Evolutionary conservation across 2,797 vertebrate genomes (phyloP).

Genomic region (Sebastiscus albofasciatus): DNA sequence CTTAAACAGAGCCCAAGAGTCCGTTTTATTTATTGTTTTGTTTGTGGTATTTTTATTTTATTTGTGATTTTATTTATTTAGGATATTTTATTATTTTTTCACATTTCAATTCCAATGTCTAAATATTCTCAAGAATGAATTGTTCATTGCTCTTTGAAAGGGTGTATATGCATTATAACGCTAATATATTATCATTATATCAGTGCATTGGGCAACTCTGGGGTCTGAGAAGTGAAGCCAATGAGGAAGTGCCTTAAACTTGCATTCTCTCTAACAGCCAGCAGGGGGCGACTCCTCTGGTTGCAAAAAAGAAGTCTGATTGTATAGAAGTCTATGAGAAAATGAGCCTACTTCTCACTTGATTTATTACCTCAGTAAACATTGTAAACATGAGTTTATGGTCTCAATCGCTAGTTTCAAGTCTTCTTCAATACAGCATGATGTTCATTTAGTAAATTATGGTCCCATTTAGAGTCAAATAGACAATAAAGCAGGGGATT

Average conservation of each 20-base stretch:
- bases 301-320: too few relatives aligned
- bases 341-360: rapidly evolving
- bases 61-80: neutral
- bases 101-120: neutral
- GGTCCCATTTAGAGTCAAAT: too few relatives aligned
- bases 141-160: neutral
- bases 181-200: neutral
- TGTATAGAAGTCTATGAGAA: too few relatives aligned
- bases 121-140: neutral
- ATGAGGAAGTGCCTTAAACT: rapidly evolving
- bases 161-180: too few relatives aligned
- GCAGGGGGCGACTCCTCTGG: too few relatives aligned
- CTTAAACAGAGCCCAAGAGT: neutral
- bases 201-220: neutral
- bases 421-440: too few relatives aligned
- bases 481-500: too few relatives aligned
- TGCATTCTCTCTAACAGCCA: rapidly evolving
- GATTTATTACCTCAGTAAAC: too few relatives aligned
- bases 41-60: neutral
- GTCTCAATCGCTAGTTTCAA: too few relatives aligned
- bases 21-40: neutral
- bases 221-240: too few relatives aligned
- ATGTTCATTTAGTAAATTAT: too few relatives aligned
- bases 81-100: neutral
- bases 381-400: too few relatives aligned